Evolutionary conservation across 2,888 invertebrate genomes (phyloP), one percentile per base, ranked within the genome.

Genomic region (Hydroisotoma schaefferi): DNA sequence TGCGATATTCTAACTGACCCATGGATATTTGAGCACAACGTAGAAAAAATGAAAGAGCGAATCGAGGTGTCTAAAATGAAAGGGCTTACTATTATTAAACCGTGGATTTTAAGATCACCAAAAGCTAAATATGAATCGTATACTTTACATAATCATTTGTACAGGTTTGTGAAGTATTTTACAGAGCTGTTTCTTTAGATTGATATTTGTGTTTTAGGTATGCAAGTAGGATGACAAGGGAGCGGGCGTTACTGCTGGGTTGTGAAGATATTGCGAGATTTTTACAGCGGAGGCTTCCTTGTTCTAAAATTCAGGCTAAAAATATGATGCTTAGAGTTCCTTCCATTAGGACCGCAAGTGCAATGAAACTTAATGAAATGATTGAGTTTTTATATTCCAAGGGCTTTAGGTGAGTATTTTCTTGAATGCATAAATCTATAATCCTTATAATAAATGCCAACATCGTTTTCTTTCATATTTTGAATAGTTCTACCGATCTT

Each of bases 21-120:
- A 1, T 63, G 52, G 55, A 46, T 62, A 33, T 65, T 67, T 43
- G 8, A 33, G 1, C 20, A 37, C 26, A 62, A 47, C 43, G 1
- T 58, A 4, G 28, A 37, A 1, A 25, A 1, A 12, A 56, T 68
- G 48, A 33, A 46, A 23, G 8, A 20, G 2, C 28, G 62, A 22
- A 23, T 63, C 2, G 12, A 47, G 15, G 20, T 48, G 1, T 33
- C 51, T 1, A 20, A 52, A 6, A 15, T 28, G 25, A 26, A 52
- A 28, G 55, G 54, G 2, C 29, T 67, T 15, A 8, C 26, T 22
- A 27, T 29, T 4, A 48, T 65, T 20, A 67, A 67, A 33, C 67
- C 67, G 2, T 67, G 67, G 67, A 38, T 62, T 28, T 54, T 65
- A 20, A 55, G 65, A 23, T 26, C 44, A n/a, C 28, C 59, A 8